Evolutionary conservation across 2,888 invertebrate species (phyloP).

Genomic region (Onchidella celtica): DNA sequence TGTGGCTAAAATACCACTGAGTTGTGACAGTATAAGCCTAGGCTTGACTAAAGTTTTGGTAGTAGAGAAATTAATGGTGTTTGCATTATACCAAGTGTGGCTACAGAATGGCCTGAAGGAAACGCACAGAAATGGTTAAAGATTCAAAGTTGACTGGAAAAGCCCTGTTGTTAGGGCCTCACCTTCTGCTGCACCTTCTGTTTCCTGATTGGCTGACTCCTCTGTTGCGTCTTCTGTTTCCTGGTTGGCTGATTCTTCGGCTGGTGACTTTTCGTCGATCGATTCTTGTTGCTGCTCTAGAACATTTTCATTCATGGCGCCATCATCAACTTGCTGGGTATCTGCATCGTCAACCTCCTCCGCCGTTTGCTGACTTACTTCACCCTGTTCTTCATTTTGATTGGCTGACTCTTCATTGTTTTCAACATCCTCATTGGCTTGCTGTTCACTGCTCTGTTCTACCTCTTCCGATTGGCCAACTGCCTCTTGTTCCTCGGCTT

Average conservation of each 20-base stretch:
- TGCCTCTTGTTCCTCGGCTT: background rate
- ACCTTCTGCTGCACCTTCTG: conserved; percentile 1
- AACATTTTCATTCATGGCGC: background rate
- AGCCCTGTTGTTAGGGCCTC: background rate
- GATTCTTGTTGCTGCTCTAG: background rate
- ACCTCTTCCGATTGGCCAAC: background rate
- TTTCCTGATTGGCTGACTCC: background rate
- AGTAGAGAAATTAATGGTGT: too few species aligned
- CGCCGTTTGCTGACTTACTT: conserved; percentile 9
- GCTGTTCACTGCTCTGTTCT: background rate
- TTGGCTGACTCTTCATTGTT: background rate
- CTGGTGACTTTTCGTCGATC: background rate
- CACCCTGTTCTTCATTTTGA: conserved; percentile 14
- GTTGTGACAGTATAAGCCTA: too few species aligned
- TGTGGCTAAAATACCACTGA: too few species aligned
- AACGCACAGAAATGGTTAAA: background rate
- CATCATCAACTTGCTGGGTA: background rate
- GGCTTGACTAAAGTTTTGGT: too few species aligned
- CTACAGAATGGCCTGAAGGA: background rate
- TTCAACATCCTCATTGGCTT: background rate
- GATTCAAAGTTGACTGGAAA: background rate
- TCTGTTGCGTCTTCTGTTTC: background rate
- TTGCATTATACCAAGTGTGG: too few species aligned
- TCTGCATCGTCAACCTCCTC: background rate
- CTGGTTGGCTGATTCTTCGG: background rate